Base-by-base conservation (phyloP, 2,113 vertebrate genomes). In the Seriola quinqueradiata region DNA sequence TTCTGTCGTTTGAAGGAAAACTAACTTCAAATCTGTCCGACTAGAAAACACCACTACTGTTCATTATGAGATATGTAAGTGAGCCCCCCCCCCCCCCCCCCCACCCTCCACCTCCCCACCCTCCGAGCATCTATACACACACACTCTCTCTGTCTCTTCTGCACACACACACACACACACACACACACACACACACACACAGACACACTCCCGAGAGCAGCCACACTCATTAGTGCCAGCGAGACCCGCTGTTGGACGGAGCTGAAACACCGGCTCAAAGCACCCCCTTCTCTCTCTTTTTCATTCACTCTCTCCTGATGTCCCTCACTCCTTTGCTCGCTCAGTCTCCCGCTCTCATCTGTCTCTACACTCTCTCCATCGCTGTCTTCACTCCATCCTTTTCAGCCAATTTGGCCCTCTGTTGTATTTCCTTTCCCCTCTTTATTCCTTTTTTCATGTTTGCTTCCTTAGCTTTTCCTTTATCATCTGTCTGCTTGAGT, bases 161-260 rank as follows among this genome's bases (percentile, higher is more conserved):
- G 52, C 69, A 73, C 67, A 79, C 46, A 25, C 25, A 25, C 25
- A 25, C 25, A 25, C 25, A 67, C 65, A 81, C 81, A 79, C 79
- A 66, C 76, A 40, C 42, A 32, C 68, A 28, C 64, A 64, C 54
- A 67, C 77, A 79, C 57, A 32, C 72, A 46, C 66, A 68, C 32
- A 52, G 52, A 25, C 50, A 25, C 42, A 68, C 48, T 76, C 63
- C 67, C 19, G 25, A 84, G 70, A 86, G 85, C 86, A 85, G 82
- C 88, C 87, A 86, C 90, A 87, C 93, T 96, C 92, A 95, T 95
- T 95, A 95, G 88, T 87, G 92, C 90, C 82, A 90, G 83, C 14
- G 83, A 94, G 92, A 90, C 85, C 88, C 69, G 58, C 91, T 91
- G 86, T 87, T 91, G 90, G 92, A 93, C 87, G 88, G 87, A 91